These are phyloP conservation scores for Coccyzus lansbergi DNA, from an alignment of 2,797 vertebrate genomes.

Conservation along the genomic window DNA sequence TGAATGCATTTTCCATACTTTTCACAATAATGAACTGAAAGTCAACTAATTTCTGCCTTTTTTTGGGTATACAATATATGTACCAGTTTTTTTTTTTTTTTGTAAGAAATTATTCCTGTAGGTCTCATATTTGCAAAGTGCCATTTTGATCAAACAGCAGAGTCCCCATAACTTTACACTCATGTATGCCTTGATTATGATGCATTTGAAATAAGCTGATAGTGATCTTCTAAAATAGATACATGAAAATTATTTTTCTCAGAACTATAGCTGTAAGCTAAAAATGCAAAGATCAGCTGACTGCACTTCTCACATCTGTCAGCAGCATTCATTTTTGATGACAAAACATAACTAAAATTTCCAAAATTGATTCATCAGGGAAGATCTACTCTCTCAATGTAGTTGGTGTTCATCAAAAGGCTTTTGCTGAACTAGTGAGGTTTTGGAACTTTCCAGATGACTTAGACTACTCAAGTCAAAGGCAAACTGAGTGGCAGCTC, in stretches of 20 bases:
- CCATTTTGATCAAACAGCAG: not conserved
- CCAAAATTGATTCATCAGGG: constrained; percentile 43
- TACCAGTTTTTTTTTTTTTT: constrained; percentile 4
- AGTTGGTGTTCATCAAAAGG: constrained; percentile 24
- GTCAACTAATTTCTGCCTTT: not conserved
- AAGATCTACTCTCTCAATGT: constrained; percentile 19
- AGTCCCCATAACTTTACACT: not conserved
- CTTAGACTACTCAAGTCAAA: not conserved
- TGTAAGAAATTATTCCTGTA: not conserved
- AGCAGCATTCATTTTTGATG: constrained; percentile 51
- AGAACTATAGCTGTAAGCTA: constrained; percentile 47
- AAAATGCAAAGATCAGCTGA: constrained; percentile 51
- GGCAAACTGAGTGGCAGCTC: not conserved
- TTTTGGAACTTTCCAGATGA: not conserved
- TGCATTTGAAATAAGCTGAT: constrained; percentile 43
- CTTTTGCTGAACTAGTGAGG: constrained; percentile 36
- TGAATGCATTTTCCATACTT: constrained; percentile 3
- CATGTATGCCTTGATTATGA: not conserved
- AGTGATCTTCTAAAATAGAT: constrained; percentile 57
- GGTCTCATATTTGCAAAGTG: not conserved
- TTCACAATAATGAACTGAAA: not conserved
- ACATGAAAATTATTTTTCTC: constrained; percentile 34
- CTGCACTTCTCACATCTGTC: constrained; percentile 53
- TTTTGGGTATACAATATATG: not conserved
- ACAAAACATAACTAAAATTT: constrained; percentile 57